phyloP scores from a whole-genome alignment of 2,888 invertebrate species.

The Temnothorax ravouxi region DNA sequence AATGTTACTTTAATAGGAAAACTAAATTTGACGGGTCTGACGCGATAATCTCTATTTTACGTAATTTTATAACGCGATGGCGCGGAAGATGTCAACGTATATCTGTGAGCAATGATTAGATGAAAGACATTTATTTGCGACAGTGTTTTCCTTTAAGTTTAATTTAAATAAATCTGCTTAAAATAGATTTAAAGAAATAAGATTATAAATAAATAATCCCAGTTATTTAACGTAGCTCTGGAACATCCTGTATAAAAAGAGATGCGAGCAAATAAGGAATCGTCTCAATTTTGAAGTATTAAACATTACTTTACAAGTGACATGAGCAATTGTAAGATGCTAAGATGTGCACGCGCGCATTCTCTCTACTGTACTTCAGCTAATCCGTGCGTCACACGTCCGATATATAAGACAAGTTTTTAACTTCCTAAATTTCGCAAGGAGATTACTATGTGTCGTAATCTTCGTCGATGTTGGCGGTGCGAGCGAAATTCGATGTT shows the following conservation, averaged over 20 bases:
- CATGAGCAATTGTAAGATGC: constrained; percentile 26
- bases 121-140: background rate
- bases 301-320: constrained; percentile 17
- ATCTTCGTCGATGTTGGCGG: constrained; percentile 84
- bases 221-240: background rate
- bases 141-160: constrained; percentile 13
- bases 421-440: constrained; percentile 43
- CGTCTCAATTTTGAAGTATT: background rate
- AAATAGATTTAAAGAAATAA: constrained; percentile 21
- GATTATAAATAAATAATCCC: constrained; percentile 26
- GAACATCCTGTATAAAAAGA: background rate
- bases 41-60: constrained; percentile 16
- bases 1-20: constrained; percentile 28
- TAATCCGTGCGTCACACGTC: constrained; percentile 29
- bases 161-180: constrained; percentile 13
- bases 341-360: background rate
- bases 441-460: constrained; percentile 83
- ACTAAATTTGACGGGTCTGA: constrained; percentile 38
- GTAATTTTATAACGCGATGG: background rate
- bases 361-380: background rate
- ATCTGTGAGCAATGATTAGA: background rate
- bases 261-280: constrained; percentile 3
- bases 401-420: constrained; percentile 42
- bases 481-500: constrained; percentile 81
- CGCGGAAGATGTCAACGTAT: background rate